Conservation (phyloP, 2,113 vertebrate genomes). For the Mesitornis unicolor region DNA sequence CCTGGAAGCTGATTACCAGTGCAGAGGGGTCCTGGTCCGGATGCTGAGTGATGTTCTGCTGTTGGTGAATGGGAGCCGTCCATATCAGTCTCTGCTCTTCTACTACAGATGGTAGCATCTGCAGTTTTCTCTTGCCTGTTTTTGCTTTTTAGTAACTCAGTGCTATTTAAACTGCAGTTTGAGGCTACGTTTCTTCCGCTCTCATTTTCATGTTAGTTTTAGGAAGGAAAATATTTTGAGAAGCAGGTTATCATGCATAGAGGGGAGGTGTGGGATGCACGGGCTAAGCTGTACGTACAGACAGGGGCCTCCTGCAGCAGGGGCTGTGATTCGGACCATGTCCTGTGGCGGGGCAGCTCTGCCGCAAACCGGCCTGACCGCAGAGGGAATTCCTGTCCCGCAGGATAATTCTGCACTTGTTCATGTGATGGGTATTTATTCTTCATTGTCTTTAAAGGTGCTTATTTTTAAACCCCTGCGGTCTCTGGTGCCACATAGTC, state of each 20-base stretch:
- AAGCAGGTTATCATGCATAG: not conserved
- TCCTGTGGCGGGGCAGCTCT: not conserved
- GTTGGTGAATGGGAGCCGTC: not conserved
- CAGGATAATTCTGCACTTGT: slow-evolving; percentile 29
- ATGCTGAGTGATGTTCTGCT: not conserved
- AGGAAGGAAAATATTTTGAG: slow-evolving; percentile 37
- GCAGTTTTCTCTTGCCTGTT: not conserved
- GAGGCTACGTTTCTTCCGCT: not conserved
- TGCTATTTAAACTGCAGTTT: not conserved
- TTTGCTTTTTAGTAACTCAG: not conserved
- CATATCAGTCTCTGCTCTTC: not conserved
- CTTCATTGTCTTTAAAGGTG: slow-evolving; percentile 25
- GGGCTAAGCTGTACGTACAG: not conserved
- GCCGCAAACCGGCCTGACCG: not conserved
- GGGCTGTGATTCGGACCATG: not conserved
- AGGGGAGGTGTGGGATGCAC: not conserved
- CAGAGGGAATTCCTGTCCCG: not conserved
- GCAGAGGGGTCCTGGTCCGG: not conserved
- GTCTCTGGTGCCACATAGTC: not conserved
- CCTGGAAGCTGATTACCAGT: not conserved
- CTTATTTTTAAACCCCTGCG: slow-evolving; percentile 14
- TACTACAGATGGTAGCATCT: not conserved
- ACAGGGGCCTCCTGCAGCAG: not conserved
- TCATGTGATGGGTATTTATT: not conserved
- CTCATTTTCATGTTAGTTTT: slow-evolving; percentile 6